Evolutionary conservation across 2,888 invertebrate species (phyloP).

Genomic region (Drosophila paracracens): DNA sequence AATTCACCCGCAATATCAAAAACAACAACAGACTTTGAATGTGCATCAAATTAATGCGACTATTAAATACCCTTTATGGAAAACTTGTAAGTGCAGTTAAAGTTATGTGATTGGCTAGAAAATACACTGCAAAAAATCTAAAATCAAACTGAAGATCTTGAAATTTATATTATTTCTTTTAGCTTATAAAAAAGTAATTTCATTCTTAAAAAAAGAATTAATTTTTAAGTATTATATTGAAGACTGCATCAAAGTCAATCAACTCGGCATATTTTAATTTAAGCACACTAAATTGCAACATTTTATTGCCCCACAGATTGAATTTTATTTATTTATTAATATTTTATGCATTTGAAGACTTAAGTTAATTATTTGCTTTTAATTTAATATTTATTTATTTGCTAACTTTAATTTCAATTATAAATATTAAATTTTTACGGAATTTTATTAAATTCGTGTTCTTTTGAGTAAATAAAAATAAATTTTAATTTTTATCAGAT

Average conservation of each 20-base stretch:
- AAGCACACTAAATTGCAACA: background rate
- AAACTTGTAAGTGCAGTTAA: background rate
- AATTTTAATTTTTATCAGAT: background rate
- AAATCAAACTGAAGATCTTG: background rate
- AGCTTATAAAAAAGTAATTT: background rate
- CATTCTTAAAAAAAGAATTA: background rate
- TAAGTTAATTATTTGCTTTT: no score
- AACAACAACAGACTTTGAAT: slow-evolving; percentile 13
- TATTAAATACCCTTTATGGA: slow-evolving; percentile 14
- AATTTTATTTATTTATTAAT: background rate
- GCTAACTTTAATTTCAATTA: background rate
- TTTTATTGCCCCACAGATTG: background rate
- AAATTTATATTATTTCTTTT: background rate
- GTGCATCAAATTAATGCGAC: slow-evolving; percentile 7
- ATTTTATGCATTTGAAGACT: background rate
- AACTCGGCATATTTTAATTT: background rate
- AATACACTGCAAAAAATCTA: background rate
- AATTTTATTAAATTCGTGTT: background rate
- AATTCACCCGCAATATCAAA: slow-evolving; percentile 52
- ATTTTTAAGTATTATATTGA: background rate
- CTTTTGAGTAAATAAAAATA: background rate
- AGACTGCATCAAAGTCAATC: background rate
- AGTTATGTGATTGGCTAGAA: background rate
- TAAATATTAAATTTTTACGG: background rate
- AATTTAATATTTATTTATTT: background rate